A percentile compares a stretch with the other conserved stretches of the same genome.
phyloP scores from a whole-genome alignment of 92 coral and sea anemone genomes.

The Hydrozoanthus gracilis region DNA sequence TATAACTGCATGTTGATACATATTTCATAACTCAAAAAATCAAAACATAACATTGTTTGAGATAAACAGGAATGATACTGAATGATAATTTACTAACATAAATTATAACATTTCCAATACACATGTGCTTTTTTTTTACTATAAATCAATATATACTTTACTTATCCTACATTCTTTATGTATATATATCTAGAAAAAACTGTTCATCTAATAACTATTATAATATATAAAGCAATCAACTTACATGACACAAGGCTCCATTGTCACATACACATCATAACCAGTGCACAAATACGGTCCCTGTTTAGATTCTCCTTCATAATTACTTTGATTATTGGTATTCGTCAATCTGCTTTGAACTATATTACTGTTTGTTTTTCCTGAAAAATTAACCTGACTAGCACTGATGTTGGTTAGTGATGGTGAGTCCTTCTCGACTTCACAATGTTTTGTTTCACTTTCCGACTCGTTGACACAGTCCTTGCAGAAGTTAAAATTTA shows the following conservation, averaged over 20 bases:
- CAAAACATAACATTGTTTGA: too few relatives aligned
- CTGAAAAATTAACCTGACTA: background rate
- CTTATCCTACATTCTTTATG: too few relatives aligned
- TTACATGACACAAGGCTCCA: slow-evolving; percentile 97
- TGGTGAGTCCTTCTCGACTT: background rate
- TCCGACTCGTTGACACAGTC: background rate
- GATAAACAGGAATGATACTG: too few relatives aligned
- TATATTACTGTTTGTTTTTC: background rate
- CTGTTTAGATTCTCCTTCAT: slow-evolving; percentile 24
- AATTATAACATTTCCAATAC: too few relatives aligned
- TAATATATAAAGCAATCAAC: slow-evolving; percentile 8
- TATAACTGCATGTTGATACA: too few relatives aligned
- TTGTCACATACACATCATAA: slow-evolving; percentile 92
- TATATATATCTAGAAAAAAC: too few relatives aligned
- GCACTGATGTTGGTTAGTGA: background rate
- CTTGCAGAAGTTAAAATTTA: background rate
- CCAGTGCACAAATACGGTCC: slow-evolving; percentile 93
- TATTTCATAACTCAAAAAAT: too few relatives aligned
- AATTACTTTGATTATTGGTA: background rate
- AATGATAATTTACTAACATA: too few relatives aligned
- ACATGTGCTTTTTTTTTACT: too few relatives aligned
- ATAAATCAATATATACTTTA: too few relatives aligned
- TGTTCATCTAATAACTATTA: too few relatives aligned
- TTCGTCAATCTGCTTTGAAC: background rate
- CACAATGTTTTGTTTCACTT: background rate